Base-by-base conservation (phyloP, 1,140 invertebrate genomes). In the Drosophila sechellia region DNA sequence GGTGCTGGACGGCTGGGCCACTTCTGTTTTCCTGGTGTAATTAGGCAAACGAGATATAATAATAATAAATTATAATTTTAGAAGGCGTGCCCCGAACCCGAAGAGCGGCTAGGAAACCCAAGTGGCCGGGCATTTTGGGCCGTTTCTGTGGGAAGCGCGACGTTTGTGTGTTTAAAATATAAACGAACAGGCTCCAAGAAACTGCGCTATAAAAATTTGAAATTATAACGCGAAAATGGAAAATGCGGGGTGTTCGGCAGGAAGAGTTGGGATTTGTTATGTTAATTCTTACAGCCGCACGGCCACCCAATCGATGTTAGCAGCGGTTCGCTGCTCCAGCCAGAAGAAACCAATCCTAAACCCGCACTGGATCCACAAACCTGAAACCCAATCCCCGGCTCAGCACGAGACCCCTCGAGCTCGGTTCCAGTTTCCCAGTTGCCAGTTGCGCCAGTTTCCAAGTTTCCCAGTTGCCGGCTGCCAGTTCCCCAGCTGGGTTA, bases 41-140 rank as follows among this genome's bases (percentile, higher is more conserved):
- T 92, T 92, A 90, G 90, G 87, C 90, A 92, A 92, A 80, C 79
- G 90, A 85, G 90, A 92, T 92, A 92, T 90, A 92, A 91, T 91
- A 91, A 91, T 91, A 91, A 92, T 91, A 92, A 92, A 90, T 92
- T 92, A 92, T 91, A 91, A 91, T 91, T 91, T 91, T 91, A 91
- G 80, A 90, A 91, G 79, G 78, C 81, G 81, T 72, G 74, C 64
- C 72, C 43, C 48, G 39, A 54, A 20, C 17, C 34, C 45, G 35
- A 63, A 59, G 40, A 39, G 5, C 5, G 45, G 11, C 43, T 27
- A 45, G 37, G 35, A 22, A 46, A 27, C 35, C 22, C 4, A 46
- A 54, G 54, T 20, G 42, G 65, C 15, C 15, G 17, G 17, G 42
- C 42, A 42, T 37, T 56, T 54, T 65, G 27, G 58, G 40, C 78